Base-by-base conservation (phyloP, 2,888 invertebrate genomes). In the Bhutanitis thaidina region DNA sequence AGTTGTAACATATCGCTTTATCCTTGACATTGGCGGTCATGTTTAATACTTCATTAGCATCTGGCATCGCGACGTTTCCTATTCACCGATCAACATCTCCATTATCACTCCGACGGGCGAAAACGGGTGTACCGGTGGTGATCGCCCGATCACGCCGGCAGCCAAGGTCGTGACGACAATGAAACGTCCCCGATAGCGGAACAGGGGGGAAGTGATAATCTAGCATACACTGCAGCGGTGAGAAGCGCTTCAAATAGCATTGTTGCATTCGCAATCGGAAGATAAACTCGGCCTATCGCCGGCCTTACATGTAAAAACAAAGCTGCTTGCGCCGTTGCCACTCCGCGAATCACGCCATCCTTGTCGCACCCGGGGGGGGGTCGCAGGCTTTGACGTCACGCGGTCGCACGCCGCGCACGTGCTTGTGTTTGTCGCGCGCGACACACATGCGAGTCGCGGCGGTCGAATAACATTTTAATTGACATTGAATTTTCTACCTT, bases 241-340 rank as follows among this genome's bases (percentile, higher is more conserved):
- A 69, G 69, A 67, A 70, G 61, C 71, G 77, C 72, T 73, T 71
- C 75, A 76, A 82, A 80, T 81, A 80, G 79, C 77, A 79, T 77
- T 69, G 79, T 76, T 82, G 83, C 85, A 85, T 80, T 81, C 69
- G 78, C 79, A 82, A 80, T 86, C 80, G 79, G 80, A 78, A 84
- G 84, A 88, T 80, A 86, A 82, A 78, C 78, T 69, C 82, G 74
- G 78, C 82, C 81, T 82, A 86, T 84, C 81, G 78, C 73, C 71
- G 71, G 46, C 43, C 30, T 74, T 76, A 75, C 74, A 75, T 76
- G 80, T 79, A 73, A 84, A 86, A 86, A 83, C 84, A 85, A 85
- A 82, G 76, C 78, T 73, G 76, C 71, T 70, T 69, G 83, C 85
- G 80, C 62, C 75, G 85, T 83, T 84, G 84, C 83, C 87, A 69